phyloP scores from a whole-genome alignment of 1,140 invertebrate species.

The Oncopodura yosiiana region DNA sequence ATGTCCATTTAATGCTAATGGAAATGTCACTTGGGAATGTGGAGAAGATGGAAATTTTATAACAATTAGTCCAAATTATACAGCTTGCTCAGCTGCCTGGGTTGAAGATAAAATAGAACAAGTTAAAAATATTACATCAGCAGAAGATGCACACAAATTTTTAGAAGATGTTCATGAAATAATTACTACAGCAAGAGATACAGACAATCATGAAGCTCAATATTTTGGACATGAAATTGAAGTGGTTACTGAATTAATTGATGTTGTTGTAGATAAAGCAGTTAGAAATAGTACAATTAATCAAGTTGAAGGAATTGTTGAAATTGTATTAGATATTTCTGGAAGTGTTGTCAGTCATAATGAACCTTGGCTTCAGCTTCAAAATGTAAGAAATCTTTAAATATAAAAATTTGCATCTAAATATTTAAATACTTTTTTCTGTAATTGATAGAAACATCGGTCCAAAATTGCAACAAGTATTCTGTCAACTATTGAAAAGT shows the following conservation, averaged over 20 bases:
- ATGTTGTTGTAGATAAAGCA: background rate
- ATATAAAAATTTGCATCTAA: too few species aligned
- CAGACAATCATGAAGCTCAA: background rate
- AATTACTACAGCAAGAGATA: background rate
- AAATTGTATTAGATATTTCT: background rate
- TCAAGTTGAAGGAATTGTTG: background rate
- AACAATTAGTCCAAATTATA: slow-evolving; percentile 2
- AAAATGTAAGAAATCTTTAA: background rate
- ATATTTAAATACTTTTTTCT: background rate
- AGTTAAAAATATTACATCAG: slow-evolving; percentile 1
- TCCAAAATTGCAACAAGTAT: background rate
- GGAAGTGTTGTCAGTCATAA: background rate
- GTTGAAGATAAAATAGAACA: background rate
- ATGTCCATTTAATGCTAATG: too few species aligned
- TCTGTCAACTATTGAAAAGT: background rate
- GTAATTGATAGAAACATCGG: background rate
- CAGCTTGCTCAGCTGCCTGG: slow-evolving; percentile 13
- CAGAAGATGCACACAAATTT: background rate
- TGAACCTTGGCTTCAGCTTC: slow-evolving; percentile 3
- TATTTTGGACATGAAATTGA: slow-evolving; percentile 20
- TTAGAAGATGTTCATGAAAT: background rate
- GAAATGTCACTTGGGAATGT: background rate
- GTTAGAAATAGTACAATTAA: background rate
- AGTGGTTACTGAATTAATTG: background rate
- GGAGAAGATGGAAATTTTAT: background rate